These are phyloP conservation scores for Dasysyrphus tricinctus DNA, from an alignment of 2,888 invertebrate species.

Conservation along the genomic window DNA sequence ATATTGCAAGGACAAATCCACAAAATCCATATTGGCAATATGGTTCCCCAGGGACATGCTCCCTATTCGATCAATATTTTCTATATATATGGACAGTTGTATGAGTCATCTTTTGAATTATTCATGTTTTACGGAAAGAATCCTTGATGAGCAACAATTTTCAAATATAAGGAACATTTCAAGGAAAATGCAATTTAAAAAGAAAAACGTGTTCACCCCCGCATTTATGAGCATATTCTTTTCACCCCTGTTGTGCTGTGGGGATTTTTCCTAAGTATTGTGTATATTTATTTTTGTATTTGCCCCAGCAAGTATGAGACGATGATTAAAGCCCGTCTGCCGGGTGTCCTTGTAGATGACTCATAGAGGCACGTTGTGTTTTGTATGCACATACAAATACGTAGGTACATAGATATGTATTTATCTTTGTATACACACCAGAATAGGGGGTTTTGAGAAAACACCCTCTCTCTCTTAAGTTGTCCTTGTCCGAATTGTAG, in stretches of 20 bases:
- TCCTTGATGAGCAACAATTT: conserved; percentile 63
- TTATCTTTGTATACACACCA: conserved; percentile 25
- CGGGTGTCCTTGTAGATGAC: conserved; percentile 64
- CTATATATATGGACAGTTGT: background rate
- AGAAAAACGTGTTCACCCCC: conserved; percentile 43
- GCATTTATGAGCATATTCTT: conserved; percentile 18
- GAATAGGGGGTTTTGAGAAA: conserved; percentile 16
- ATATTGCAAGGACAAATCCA: conserved; percentile 4
- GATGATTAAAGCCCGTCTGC: conserved; percentile 58
- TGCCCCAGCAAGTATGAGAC: conserved; percentile 46
- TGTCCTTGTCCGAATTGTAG: conserved; percentile 56
- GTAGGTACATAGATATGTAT: background rate
- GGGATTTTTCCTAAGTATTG: conserved; percentile 10
- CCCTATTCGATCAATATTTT: conserved; percentile 40
- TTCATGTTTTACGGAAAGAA: conserved; percentile 24
- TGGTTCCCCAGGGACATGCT: background rate
- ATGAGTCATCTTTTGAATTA: conserved; percentile 57
- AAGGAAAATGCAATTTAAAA: conserved; percentile 43
- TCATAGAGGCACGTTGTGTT: conserved; percentile 33
- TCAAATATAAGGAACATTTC: conserved; percentile 12
- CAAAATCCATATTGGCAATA: background rate
- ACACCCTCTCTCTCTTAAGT: conserved; percentile 48
- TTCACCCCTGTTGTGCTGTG: conserved; percentile 17
- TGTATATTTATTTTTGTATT: background rate
- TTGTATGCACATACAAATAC: background rate